Evolutionary conservation across 2,113 vertebrate species (phyloP).

Genomic region (Nematolebias whitei): DNA sequence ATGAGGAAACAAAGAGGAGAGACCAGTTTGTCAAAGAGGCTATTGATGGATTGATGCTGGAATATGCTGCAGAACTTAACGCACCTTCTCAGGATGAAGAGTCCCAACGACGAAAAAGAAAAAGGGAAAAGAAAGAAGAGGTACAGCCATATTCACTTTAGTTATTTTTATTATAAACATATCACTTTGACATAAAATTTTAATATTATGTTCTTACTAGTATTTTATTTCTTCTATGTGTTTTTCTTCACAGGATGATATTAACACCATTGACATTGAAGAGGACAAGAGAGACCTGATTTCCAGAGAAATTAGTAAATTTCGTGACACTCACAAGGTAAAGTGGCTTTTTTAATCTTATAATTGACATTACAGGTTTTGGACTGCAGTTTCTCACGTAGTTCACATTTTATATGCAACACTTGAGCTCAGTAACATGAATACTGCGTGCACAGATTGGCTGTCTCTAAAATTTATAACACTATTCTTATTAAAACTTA

Average conservation of each 20-base stretch:
- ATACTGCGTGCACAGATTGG: slow-evolving; percentile 46
- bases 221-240: background rate
- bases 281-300: slow-evolving; percentile 99
- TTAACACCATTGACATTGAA: slow-evolving; percentile 99
- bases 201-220: background rate
- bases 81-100: slow-evolving; percentile 95
- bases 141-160: slow-evolving; percentile 73
- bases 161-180: background rate
- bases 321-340: slow-evolving; percentile 99
- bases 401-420: slow-evolving; percentile 65
- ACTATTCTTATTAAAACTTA: slow-evolving; percentile 27
- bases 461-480: slow-evolving; percentile 24
- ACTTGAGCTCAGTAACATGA: slow-evolving; percentile 44
- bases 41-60: slow-evolving; percentile 94
- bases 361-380: slow-evolving; percentile 76
- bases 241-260: slow-evolving; percentile 87
- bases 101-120: slow-evolving; percentile 93
- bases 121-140: slow-evolving; percentile 99
- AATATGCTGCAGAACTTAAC: slow-evolving; percentile 96
- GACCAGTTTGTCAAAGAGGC: slow-evolving; percentile 94
- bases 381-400: slow-evolving; percentile 72
- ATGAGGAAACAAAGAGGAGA: slow-evolving; percentile 95
- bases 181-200: background rate
- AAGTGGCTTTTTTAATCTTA: slow-evolving; percentile 74
- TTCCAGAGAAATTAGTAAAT: slow-evolving; percentile 99